Conservation (phyloP, 2,797 vertebrate genomes). For the Pangasius larnaudii region DNA sequence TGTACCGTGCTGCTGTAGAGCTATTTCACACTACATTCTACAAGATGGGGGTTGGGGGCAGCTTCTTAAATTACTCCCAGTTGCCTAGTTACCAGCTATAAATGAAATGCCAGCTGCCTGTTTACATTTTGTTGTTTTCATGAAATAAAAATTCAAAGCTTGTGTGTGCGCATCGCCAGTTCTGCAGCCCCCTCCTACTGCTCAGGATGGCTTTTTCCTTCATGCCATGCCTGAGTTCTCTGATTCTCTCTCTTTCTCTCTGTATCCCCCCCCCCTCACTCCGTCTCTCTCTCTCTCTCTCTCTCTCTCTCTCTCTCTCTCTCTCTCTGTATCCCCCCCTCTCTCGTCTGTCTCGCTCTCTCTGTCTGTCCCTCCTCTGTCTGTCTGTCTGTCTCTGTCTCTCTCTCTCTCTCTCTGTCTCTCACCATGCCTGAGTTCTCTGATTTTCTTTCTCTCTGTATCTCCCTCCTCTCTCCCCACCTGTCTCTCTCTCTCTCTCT, state of each 20-base stretch:
- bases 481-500: too few relatives aligned
- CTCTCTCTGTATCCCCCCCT: too few relatives aligned
- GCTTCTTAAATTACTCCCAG: constrained; percentile 42
- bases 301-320: too few relatives aligned
- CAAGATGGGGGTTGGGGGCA: constrained; percentile 4
- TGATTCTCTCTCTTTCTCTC: not conserved
- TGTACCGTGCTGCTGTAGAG: not conserved
- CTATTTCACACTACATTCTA: constrained; percentile 1
- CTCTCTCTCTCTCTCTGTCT: not conserved
- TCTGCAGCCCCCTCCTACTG: constrained; percentile 35
- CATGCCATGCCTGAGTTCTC: not conserved
- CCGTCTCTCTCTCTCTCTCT: too few relatives aligned
- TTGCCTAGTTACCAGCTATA: constrained; percentile 50
- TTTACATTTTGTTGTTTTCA: constrained; percentile 11
- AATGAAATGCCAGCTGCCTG: constrained; percentile 32
- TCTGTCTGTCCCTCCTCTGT: too few relatives aligned
- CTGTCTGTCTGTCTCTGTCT: not conserved
- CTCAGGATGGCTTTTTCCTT: constrained; percentile 48
- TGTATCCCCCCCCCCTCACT: too few relatives aligned
- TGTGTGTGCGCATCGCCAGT: not conserved
- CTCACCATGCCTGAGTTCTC: not conserved
- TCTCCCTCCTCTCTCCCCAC: too few relatives aligned
- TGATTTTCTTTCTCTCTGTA: too few relatives aligned
- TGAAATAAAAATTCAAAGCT: not conserved
- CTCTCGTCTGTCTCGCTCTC: not conserved